Conservation (phyloP, 1,140 invertebrate species). For the Wasmannia auropunctata region DNA sequence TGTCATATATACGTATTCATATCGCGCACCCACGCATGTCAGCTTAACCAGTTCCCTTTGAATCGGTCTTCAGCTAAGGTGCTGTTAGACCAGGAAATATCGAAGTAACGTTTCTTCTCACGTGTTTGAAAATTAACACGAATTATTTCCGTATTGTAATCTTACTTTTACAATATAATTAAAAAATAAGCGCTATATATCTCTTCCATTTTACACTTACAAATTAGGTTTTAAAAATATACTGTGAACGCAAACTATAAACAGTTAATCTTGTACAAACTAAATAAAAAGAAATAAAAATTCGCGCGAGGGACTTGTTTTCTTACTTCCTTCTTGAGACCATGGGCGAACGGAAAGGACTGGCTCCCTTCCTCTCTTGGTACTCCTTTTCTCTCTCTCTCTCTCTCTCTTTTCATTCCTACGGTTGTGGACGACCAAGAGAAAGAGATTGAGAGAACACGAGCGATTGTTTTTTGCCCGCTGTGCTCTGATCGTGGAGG, state of each 20-base stretch:
- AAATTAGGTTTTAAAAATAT: background rate
- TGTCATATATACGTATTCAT: slow-evolving; percentile 2
- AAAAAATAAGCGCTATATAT: background rate
- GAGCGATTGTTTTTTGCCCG: slow-evolving; percentile 27
- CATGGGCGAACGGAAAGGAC: slow-evolving; percentile 27
- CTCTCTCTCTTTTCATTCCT: background rate
- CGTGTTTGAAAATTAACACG: background rate
- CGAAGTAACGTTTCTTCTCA: background rate
- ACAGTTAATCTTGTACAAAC: background rate
- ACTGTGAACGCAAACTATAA: background rate
- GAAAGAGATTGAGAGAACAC: slow-evolving; percentile 48
- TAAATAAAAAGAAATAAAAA: slow-evolving; percentile 12
- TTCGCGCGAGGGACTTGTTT: slow-evolving; percentile 45
- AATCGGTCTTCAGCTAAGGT: background rate
- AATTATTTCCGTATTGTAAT: slow-evolving; percentile 20
- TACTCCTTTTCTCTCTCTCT: slow-evolving; percentile 2
- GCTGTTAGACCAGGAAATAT: slow-evolving; percentile 5
- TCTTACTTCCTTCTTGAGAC: slow-evolving; percentile 48
- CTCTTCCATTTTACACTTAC: background rate
- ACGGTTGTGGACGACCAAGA: background rate
- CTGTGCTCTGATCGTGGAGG: slow-evolving; percentile 22
- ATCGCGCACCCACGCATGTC: background rate
- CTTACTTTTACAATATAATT: background rate
- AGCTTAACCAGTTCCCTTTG: slow-evolving; percentile 1
- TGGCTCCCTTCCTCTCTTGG: background rate